Evolutionary conservation across 2,888 invertebrate species (phyloP).

Genomic region (Galeopsomyia nigrocyanea): DNA sequence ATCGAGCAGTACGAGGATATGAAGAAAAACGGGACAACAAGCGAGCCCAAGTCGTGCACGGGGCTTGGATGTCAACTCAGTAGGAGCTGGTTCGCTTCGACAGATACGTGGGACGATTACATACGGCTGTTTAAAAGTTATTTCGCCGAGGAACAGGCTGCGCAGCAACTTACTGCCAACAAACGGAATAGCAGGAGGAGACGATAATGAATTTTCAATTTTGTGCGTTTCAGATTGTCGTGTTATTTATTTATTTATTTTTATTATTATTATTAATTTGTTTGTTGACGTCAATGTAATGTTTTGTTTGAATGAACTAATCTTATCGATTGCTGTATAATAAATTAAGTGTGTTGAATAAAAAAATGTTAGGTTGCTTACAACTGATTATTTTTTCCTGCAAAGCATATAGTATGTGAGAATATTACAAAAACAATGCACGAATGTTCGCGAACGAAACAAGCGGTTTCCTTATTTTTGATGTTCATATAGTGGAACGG

Average conservation of each 20-base stretch:
- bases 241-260: conserved; percentile 47
- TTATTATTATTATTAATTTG: background rate
- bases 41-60: conserved; percentile 68
- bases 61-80: conserved; percentile 70
- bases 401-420: no score
- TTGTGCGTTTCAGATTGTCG: conserved; percentile 36
- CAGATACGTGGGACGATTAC: conserved; percentile 59
- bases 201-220: conserved; percentile 13
- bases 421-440: conserved; percentile 20
- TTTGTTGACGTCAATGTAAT: no score
- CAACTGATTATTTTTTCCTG: no score
- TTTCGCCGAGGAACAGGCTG: conserved; percentile 52
- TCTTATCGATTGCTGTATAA: no score
- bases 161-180: background rate
- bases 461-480: conserved; percentile 33
- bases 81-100: conserved; percentile 52
- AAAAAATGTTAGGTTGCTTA: no score
- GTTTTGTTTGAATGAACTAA: no score
- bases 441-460: conserved; percentile 22
- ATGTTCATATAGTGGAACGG: conserved; percentile 35
- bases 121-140: conserved; percentile 57
- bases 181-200: conserved; percentile 3
- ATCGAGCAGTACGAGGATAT: conserved; percentile 54
- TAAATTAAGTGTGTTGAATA: no score
- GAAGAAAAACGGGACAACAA: conserved; percentile 51